Evolutionary conservation across 2,888 invertebrate genomes (phyloP).

Genomic region (Drosophila prostipennis): DNA sequence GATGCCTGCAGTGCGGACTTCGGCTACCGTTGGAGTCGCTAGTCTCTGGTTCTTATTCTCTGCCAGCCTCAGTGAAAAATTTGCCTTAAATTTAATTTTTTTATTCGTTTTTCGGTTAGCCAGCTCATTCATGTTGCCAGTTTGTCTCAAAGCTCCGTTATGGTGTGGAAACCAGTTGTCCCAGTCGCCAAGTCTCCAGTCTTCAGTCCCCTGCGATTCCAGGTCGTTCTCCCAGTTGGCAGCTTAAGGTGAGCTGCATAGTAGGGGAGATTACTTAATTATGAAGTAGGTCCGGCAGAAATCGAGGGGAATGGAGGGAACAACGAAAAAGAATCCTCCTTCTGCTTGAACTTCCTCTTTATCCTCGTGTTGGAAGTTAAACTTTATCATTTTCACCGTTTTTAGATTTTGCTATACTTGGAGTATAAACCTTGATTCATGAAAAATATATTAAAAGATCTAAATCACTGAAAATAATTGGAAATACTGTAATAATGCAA

Average conservation of each 20-base stretch:
- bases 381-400: conserved; percentile 3
- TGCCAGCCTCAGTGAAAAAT: conserved; percentile 37
- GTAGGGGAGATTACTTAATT: conserved; percentile 73
- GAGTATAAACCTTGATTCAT: too few species aligned
- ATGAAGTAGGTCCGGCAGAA: conserved; percentile 54
- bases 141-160: conserved; percentile 58
- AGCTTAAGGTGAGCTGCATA: conserved; percentile 68
- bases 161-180: conserved; percentile 61
- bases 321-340: conserved; percentile 17
- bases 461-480: too few species aligned
- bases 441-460: too few species aligned
- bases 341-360: conserved; percentile 16
- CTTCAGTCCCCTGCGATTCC: not conserved
- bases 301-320: not conserved
- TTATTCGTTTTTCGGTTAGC: conserved; percentile 50
- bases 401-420: not conserved
- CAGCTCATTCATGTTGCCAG: conserved; percentile 51
- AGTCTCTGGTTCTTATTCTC: conserved; percentile 27
- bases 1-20: conserved; percentile 63
- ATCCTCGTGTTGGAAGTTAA: conserved; percentile 1
- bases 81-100: conserved; percentile 49
- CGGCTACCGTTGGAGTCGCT: conserved; percentile 47
- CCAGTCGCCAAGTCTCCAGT: conserved; percentile 32
- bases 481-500: too few species aligned
- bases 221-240: conserved; percentile 43